A percentile compares a stretch with the other conserved stretches of the same genome.
Conservation (phyloP, 2,113 vertebrate species). For the Brevimyrus niger region DNA sequence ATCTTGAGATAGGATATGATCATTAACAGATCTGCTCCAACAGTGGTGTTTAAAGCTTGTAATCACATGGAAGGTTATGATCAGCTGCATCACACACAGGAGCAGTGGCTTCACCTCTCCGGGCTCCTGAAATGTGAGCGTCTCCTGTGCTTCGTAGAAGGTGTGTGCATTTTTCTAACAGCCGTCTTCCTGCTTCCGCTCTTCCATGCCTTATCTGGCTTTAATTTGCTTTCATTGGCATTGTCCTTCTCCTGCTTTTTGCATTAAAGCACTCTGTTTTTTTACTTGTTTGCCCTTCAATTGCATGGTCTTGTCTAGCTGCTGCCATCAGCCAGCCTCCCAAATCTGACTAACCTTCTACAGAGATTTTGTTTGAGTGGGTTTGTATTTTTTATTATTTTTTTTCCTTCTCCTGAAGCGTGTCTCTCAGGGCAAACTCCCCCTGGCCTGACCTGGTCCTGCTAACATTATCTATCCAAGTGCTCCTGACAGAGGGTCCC, state of each 20-base stretch:
- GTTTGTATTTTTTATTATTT: background rate
- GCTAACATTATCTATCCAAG: slow-evolving; percentile 12
- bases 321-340: background rate
- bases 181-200: background rate
- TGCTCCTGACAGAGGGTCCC: slow-evolving; percentile 9
- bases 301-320: background rate
- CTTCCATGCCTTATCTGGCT: background rate
- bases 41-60: background rate
- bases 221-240: background rate
- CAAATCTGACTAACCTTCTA: background rate
- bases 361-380: background rate
- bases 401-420: background rate
- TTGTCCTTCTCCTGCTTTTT: background rate
- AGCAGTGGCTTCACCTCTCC: background rate
- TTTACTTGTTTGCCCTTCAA: background rate
- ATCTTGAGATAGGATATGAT: slow-evolving; percentile 29
- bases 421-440: background rate
- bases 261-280: background rate
- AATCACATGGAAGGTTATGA: background rate
- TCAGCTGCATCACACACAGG: background rate
- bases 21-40: slow-evolving; percentile 19
- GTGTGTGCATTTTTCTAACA: background rate
- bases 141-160: background rate
- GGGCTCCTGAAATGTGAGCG: background rate
- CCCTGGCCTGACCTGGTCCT: background rate